Evolutionary conservation across 1,140 invertebrate genomes (phyloP).

Genomic region (Ooceraea biroi): DNA sequence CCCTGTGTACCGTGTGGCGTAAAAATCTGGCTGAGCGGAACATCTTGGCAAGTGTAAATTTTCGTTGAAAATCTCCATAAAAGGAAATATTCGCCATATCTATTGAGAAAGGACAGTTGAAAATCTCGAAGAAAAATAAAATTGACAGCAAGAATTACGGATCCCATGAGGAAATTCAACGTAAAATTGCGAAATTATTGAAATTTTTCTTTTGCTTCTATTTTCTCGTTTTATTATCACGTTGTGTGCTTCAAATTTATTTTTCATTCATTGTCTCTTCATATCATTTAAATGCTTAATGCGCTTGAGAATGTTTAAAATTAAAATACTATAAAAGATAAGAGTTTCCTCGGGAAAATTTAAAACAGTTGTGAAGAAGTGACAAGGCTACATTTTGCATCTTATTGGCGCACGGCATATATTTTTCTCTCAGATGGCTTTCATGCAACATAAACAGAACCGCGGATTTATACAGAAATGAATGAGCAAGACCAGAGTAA

Average conservation of each 20-base stretch:
- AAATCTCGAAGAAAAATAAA: neutral
- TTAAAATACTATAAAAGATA: neutral
- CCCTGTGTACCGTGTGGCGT: neutral
- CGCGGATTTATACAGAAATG: neutral
- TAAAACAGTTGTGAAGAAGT: neutral
- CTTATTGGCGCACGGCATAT: neutral
- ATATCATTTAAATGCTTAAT: neutral
- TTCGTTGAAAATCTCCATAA: neutral
- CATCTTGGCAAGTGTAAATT: neutral
- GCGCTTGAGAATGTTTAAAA: neutral
- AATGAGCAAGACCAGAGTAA: neutral
- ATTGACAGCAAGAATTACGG: neutral
- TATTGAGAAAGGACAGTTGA: neutral
- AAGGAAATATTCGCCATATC: neutral
- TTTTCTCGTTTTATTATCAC: neutral
- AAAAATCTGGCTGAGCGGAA: constrained; percentile 37
- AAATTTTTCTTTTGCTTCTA: neutral
- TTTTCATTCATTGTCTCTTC: neutral
- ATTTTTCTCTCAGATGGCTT: constrained; percentile 1
- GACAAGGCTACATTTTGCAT: neutral
- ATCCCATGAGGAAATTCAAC: neutral
- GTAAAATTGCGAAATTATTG: neutral
- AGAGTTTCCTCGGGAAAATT: neutral
- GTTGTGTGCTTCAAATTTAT: neutral
- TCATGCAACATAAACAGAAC: neutral